Evolutionary conservation across 2,888 invertebrate species (phyloP).

Genomic region (Drosophila austrosaltans): DNA sequence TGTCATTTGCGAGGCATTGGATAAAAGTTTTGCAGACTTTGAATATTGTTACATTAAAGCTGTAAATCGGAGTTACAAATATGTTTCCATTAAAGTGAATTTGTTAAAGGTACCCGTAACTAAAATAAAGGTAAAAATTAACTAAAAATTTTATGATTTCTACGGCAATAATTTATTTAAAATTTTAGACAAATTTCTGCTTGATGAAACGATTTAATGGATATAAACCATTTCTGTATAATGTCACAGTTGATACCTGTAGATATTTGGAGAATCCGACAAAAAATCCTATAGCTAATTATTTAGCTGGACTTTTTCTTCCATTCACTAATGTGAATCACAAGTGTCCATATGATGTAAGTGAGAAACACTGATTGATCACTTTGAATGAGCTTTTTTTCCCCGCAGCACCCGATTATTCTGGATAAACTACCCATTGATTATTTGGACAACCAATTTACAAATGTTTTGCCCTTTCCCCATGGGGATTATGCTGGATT

Average conservation of each 20-base stretch:
- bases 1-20: no score
- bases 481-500: not conserved
- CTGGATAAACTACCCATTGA: not conserved
- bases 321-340: constrained; percentile 6
- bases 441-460: not conserved
- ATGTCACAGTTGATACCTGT: not conserved
- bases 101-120: no score
- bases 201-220: constrained; percentile 6
- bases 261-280: not conserved
- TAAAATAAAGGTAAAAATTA: no score
- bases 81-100: no score
- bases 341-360: not conserved
- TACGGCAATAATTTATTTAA: no score
- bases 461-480: not conserved
- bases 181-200: no score
- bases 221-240: constrained; percentile 8
- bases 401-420: not conserved
- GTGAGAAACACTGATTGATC: not conserved
- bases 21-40: no score
- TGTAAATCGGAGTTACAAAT: no score
- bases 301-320: not conserved
- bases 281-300: not conserved
- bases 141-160: no score
- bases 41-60: no score
- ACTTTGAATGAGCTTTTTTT: not conserved